A percentile compares a stretch with the other conserved stretches of the same genome.
Conservation (phyloP, 1,140 invertebrate species). For the Goniozus legneri region DNA sequence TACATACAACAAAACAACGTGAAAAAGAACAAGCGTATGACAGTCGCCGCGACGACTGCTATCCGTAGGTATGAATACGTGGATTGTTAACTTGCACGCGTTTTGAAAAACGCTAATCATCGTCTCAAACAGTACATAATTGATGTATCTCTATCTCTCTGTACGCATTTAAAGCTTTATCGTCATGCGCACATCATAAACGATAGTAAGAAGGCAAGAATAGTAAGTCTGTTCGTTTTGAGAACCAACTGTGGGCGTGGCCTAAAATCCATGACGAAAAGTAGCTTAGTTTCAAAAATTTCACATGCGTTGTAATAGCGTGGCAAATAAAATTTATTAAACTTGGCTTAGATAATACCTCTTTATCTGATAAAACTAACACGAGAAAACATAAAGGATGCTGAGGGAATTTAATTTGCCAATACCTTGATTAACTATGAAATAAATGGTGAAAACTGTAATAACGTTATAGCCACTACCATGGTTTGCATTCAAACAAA, state of each 20-base stretch:
- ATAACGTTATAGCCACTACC: neutral
- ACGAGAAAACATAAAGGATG: neutral
- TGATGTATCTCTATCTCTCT: neutral
- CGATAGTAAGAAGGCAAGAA: too few species aligned
- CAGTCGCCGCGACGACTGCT: too few species aligned
- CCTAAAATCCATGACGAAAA: neutral
- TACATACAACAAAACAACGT: too few species aligned
- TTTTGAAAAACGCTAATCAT: neutral
- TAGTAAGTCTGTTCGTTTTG: neutral
- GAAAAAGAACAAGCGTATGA: neutral
- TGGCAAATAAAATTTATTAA: neutral
- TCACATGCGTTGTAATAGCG: neutral
- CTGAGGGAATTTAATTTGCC: neutral
- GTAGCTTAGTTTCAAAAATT: neutral
- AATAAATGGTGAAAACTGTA: neutral
- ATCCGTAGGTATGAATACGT: neutral
- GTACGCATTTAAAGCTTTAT: neutral
- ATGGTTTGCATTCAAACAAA: neutral
- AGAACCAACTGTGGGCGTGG: neutral
- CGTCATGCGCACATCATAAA: neutral
- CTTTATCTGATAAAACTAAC: neutral
- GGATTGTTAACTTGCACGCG: neutral
- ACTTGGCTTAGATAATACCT: neutral
- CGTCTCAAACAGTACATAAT: neutral
- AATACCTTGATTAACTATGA: neutral